Conservation (phyloP, 2,888 invertebrate genomes). For the Megalurothrips usitatus region DNA sequence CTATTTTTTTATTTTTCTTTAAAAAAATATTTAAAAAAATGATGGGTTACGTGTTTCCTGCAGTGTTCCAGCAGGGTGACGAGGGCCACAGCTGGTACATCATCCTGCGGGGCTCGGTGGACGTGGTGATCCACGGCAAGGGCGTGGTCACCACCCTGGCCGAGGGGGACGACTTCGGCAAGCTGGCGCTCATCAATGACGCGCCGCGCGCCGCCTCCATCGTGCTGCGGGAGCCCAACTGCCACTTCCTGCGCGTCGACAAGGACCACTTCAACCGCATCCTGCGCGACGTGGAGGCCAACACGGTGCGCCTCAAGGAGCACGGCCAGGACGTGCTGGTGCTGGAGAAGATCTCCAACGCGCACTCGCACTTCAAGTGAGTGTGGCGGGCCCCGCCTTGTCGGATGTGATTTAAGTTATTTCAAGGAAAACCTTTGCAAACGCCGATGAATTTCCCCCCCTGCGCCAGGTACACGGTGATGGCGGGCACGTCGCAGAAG, state of each 20-base stretch:
- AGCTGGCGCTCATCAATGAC: slow-evolving; percentile 78
- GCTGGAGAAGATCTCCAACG: slow-evolving; percentile 59
- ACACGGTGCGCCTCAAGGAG: slow-evolving; percentile 77
- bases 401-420: too few species aligned
- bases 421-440: too few species aligned
- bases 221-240: slow-evolving; percentile 73
- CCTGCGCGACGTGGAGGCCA: slow-evolving; percentile 78
- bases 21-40: too few species aligned
- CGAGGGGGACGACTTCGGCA: slow-evolving; percentile 84
- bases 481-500: slow-evolving; percentile 81
- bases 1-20: too few species aligned
- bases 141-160: slow-evolving; percentile 75
- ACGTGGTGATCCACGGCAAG: slow-evolving; percentile 79
- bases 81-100: slow-evolving; percentile 83
- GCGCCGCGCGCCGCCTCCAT: slow-evolving; percentile 81
- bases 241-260: slow-evolving; percentile 76
- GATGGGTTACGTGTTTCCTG: slow-evolving; percentile 36
- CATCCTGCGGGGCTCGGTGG: slow-evolving; percentile 74
- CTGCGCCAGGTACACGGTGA: slow-evolving; percentile 79
- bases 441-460: neutral
- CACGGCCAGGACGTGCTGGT: slow-evolving; percentile 79
- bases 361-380: slow-evolving; percentile 58
- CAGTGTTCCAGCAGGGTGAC: slow-evolving; percentile 80
- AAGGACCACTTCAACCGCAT: slow-evolving; percentile 82
- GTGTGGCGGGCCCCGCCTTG: too few species aligned